Conservation (phyloP, 2,797 vertebrate species). For the Manis javanica region DNA sequence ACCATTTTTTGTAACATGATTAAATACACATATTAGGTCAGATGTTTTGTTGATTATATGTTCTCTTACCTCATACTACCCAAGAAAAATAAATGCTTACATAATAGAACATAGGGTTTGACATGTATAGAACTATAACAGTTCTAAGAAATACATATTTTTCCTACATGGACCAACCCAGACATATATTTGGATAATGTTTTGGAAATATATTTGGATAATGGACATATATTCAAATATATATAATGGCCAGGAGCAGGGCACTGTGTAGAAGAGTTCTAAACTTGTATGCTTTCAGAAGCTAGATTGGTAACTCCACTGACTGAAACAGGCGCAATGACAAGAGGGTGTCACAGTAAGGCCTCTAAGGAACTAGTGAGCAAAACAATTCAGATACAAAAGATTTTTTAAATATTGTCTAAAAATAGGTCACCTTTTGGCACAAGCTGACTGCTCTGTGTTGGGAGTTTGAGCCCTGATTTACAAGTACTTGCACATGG, state of each 20-base stretch:
- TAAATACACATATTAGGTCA: background rate
- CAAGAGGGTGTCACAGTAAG: background rate
- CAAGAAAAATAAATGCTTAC: slow-evolving; percentile 11
- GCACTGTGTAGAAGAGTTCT: slow-evolving; percentile 6
- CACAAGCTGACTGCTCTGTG: background rate
- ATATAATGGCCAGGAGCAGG: background rate
- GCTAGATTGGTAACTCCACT: background rate
- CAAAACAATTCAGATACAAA: slow-evolving; percentile 1
- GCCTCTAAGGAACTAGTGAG: background rate
- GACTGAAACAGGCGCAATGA: background rate
- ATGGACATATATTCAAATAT: too few relatives aligned
- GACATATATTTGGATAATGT: background rate
- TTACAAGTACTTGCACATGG: background rate
- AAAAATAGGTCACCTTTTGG: background rate
- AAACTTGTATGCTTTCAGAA: background rate
- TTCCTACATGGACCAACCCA: background rate
- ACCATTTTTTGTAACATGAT: background rate
- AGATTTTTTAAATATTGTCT: background rate
- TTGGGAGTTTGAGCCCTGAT: background rate
- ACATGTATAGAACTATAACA: background rate
- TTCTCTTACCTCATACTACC: slow-evolving; percentile 12
- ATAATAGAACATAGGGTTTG: background rate
- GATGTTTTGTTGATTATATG: background rate
- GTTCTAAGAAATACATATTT: slow-evolving; percentile 45
- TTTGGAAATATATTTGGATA: too few relatives aligned